Base-by-base conservation (phyloP, 2,888 invertebrate genomes). In the Acleris laterana region DNA sequence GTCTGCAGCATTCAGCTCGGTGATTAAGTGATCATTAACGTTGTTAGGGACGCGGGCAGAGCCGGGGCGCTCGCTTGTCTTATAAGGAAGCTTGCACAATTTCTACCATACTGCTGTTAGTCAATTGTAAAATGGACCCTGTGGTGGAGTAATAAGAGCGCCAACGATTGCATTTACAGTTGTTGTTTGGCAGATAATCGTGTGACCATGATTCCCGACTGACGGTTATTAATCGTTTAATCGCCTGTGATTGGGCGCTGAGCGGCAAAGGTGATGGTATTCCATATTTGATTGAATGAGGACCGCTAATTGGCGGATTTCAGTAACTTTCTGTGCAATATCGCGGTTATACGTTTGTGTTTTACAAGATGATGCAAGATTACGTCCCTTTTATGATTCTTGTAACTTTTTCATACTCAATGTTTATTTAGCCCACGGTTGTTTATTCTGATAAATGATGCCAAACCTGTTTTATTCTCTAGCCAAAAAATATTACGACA, bases 11-110 rank as follows among this genome's bases (percentile, higher is more conserved):
- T 61, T 58, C 62, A 51, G 68, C 56, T 72, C 71, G 64, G 79
- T 85, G 83, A 88, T 87, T 84, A 85, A 87, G 84, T 76, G 83
- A 81, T 86, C 84, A 83, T 87, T 85, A 87, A 80, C 77, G 83
- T 83, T 73, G 78, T 84, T 85, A 81, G 78, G 77, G 73, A 75
- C 73, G 28, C 70, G 68, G 72, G 75, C 62, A 62, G 64, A 66
- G 77, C 62, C 63, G 57, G 66, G 71, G 77, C 78, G 75, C 77
- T 70, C 72, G 70, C 76, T 69, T 69, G 69, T 74, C 78, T 55
- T 69, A 70, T 62, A 68, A 67, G 68, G 69, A 68, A 67, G 68
- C 66, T 62, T 68, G 69, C 25, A 25, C 20, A 20, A 17, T 46
- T 46, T 46, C 46, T 17, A 17, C 46, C 17, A 17, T 7, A 0